Evolutionary conservation across 2,888 invertebrate species (phyloP), one percentile per base, ranked within the genome.

Genomic region (Oxytorus armatus): DNA sequence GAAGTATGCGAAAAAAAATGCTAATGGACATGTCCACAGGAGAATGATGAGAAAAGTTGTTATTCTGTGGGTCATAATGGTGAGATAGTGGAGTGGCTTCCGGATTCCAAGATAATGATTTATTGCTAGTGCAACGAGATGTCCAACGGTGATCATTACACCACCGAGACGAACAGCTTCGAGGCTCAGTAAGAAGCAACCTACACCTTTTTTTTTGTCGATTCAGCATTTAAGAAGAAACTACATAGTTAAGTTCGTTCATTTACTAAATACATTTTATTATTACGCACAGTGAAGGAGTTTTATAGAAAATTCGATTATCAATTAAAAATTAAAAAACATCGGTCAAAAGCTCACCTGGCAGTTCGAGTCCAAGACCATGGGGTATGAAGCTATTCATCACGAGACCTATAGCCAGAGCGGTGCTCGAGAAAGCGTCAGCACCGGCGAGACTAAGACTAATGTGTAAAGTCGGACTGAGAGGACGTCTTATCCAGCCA

Each of bases 31-130:
- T 0, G 93, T 87, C 95, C 95, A 95, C 47, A 95, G 90, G 4
- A 93, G 79, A 44, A 92, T 88, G 7, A 94, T 93, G 51, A 93
- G 90, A 23, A 92, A 87, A 61, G 92, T 92, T 0, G 93, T 93
- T 81, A 93, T 93, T 49, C 92, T 89, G 73, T 93, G 92, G 0
- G 94, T 94, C 89, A 94, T 92, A 42, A 93, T 93, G 11, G 94
- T 93, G n/a, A 93, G 93, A 88, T 95, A 95, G 84, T 94, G 95
- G 7, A 95, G 92, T 0, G 95, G 95, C 59, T 92, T 90, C 1
- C 93, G 92, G 75, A 95, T 95, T 16, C 95, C 95, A 47, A 95
- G 91, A 91, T 95, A 95, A 88, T 95, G 95, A 90, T 95, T 95
- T 74, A 94, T 90, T 33, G 95, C 94, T 29, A 95, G 90, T 0